Base-by-base conservation (phyloP, 64 coral and sea anemone genomes). In the Acropora tenuis region DNA sequence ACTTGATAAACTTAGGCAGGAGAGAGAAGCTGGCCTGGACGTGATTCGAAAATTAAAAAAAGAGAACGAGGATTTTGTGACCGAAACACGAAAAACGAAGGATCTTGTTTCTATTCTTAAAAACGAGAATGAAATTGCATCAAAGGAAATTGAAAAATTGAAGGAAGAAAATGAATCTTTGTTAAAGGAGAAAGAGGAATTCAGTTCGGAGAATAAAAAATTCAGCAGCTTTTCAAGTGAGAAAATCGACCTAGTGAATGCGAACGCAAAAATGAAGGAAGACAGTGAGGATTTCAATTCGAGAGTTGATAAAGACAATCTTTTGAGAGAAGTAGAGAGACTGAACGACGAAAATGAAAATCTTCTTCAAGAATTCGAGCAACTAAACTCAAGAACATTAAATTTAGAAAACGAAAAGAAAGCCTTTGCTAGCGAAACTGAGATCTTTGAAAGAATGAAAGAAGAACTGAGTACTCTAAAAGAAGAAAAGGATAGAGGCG, bases 91-190 rank as follows among this genome's bases (percentile, higher is more conserved):
- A 49, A 43, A 50, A 30, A 45, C 49, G 59, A 50, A 72, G 10
- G 41, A 60, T 30, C 6, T 61, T 53, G 1, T 63, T 67, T 19
- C 13, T 10, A 1, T 6, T 18, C 55, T 83, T 67, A 65, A 30
- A 67, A 83, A 43, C 58, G 57, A 83, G 42, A 83, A 85, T 3
- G 42, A 85, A 69, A 85, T 3, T 20, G 65, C 18, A 48, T 4
- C 47, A 3, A 68, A 85, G 49, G 82, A 85, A 18, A 67, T 49
- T 1, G 10, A 71, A 48, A 47, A 19, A 1, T 69, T 50, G 2
- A 85, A 41, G 17, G 8, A 71, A 9, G 3, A 30, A 3, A 85
- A 85, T 9, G 82, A 85, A 85, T 48, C 63, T 48, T 46, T 85
- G 0, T 15, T 85, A 11, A 72, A 66, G 72, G 18, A 85, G 18